These are phyloP conservation scores for Zophobas morio DNA, from an alignment of 1,140 invertebrate genomes.

Conservation along the genomic window DNA sequence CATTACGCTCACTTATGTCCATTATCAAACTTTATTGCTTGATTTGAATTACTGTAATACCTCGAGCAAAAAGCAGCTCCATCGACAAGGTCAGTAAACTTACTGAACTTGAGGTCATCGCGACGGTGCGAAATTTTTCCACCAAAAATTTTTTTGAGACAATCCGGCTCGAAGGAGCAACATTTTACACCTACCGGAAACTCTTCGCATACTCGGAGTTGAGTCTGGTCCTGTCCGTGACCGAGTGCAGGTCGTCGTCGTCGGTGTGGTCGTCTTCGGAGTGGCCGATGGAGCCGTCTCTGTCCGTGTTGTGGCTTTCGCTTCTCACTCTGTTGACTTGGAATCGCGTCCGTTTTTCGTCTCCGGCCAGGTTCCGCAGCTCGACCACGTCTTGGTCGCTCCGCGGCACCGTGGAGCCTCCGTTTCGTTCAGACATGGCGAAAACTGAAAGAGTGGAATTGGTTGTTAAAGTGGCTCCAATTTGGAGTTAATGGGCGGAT, in stretches of 20 bases:
- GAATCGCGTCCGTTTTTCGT: slow-evolving; percentile 63
- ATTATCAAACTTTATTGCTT: too few relatives aligned
- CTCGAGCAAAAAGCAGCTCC: background rate
- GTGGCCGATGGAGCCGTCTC: slow-evolving; percentile 26
- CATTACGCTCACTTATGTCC: too few relatives aligned
- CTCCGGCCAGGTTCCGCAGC: background rate
- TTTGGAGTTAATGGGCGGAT: background rate
- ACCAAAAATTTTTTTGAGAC: too few relatives aligned
- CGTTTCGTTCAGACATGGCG: slow-evolving; percentile 27
- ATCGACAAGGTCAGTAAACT: slow-evolving; percentile 19
- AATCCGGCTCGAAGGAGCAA: too few relatives aligned
- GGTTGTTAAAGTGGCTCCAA: background rate
- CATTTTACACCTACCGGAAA: slow-evolving; percentile 72
- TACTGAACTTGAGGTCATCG: slow-evolving; percentile 14
- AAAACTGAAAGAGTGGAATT: slow-evolving; percentile 1
- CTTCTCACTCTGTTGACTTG: slow-evolving; percentile 65
- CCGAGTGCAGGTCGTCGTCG: slow-evolving; percentile 60
- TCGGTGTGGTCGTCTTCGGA: slow-evolving; percentile 39
- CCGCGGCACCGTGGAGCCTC: slow-evolving; percentile 8
- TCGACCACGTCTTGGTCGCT: slow-evolving; percentile 7
- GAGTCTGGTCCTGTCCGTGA: slow-evolving; percentile 66
- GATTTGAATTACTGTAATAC: background rate
- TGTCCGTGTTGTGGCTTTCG: slow-evolving; percentile 56
- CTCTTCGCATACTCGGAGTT: slow-evolving; percentile 82
- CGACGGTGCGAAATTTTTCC: background rate